phyloP scores from a whole-genome alignment of 2,797 vertebrate species.

The Sebastes iracundus region DNA sequence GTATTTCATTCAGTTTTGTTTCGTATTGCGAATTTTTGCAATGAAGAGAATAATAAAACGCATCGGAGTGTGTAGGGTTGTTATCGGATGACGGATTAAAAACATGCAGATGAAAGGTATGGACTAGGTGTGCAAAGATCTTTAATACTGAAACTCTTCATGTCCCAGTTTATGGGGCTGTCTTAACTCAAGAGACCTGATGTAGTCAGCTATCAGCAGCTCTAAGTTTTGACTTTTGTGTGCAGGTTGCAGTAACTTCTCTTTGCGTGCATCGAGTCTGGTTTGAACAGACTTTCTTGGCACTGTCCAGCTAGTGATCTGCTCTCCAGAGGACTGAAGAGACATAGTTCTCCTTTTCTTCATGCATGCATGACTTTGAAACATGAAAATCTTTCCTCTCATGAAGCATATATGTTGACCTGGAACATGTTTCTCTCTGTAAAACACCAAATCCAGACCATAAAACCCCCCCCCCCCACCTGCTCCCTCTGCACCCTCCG shows the following conservation, averaged over 20 bases:
- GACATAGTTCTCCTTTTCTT: not conserved
- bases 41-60: no score
- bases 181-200: not conserved
- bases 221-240: fast-evolving
- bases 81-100: no score
- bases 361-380: not conserved
- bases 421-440: not conserved
- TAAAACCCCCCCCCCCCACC: no score
- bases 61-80: no score
- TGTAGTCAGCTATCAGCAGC: not conserved
- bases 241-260: not conserved
- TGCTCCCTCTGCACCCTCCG: not conserved
- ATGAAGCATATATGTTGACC: not conserved
- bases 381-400: not conserved
- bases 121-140: no score
- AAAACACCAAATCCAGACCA: not conserved
- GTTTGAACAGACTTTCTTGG: not conserved
- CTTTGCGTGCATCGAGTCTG: not conserved
- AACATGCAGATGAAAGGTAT: no score
- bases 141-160: not conserved
- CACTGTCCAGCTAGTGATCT: not conserved
- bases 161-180: not conserved
- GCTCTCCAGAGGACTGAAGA: not conserved
- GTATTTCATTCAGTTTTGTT: no score
- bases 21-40: no score